Conservation (phyloP, 1,140 invertebrate species). For the Panonychus citri region DNA sequence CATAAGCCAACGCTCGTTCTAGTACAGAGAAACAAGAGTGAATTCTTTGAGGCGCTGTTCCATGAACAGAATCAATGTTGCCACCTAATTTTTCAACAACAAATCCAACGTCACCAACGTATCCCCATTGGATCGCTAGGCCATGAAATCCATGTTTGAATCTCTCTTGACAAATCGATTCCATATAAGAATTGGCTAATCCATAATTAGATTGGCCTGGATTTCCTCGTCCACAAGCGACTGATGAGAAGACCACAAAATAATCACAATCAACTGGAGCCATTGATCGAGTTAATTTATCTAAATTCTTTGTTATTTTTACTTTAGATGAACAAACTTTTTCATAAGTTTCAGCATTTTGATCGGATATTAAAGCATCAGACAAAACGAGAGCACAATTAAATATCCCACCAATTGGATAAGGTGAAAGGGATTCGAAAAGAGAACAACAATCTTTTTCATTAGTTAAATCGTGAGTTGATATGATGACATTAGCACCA, state of each 20-base stretch:
- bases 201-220: not conserved
- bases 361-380: conserved; percentile 70
- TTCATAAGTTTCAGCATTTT: conserved; percentile 50
- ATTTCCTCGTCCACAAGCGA: conserved; percentile 21
- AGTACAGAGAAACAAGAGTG: conserved; percentile 58
- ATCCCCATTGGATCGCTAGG: conserved; percentile 91
- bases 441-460: conserved; percentile 34
- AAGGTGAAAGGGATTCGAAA: conserved; percentile 35
- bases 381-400: conserved; percentile 63
- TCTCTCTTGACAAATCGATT: conserved; percentile 38
- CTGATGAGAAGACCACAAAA: conserved; percentile 83
- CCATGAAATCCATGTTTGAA: conserved; percentile 35
- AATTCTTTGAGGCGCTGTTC: conserved; percentile 80
- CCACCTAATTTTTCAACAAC: conserved; percentile 37
- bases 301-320: conserved; percentile 43
- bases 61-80: conserved; percentile 66
- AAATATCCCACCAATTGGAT: conserved; percentile 73
- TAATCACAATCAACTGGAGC: conserved; percentile 45
- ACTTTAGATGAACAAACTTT: conserved; percentile 35
- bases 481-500: conserved; percentile 42
- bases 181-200: conserved; percentile 80
- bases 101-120: conserved; percentile 85
- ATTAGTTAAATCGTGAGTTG: conserved; percentile 37
- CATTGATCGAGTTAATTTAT: conserved; percentile 40
- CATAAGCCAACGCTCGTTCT: conserved; percentile 37